These are phyloP conservation scores for Tenrec ecaudatus DNA, from an alignment of 2,113 vertebrate species.

Conservation along the genomic window DNA sequence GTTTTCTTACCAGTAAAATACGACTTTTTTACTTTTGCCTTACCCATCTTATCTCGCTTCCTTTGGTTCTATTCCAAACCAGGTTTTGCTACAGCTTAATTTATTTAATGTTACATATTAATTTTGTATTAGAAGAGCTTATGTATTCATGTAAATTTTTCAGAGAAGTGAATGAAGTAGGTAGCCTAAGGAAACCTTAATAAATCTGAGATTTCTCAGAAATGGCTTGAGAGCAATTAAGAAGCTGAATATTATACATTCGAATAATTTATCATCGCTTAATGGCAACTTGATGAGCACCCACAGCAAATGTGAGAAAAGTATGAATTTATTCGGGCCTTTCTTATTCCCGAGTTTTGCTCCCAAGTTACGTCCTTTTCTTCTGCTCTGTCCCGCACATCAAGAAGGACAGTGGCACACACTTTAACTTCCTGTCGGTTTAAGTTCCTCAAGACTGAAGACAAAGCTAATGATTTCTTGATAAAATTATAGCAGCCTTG, in stretches of 20 bases:
- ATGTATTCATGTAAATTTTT: conserved; percentile 47
- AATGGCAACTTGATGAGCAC: conserved; percentile 33
- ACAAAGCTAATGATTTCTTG: neutral
- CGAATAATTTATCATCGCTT: conserved; percentile 60
- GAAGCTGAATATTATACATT: conserved; percentile 23
- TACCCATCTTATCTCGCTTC: neutral
- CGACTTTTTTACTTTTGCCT: neutral
- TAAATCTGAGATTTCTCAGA: neutral
- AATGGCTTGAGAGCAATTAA: neutral
- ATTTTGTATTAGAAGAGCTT: conserved; percentile 32
- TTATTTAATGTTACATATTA: neutral
- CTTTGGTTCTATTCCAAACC: neutral
- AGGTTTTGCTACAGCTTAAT: neutral
- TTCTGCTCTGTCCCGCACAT: neutral
- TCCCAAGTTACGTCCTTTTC: neutral
- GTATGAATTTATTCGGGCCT: neutral
- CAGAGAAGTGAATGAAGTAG: conserved; percentile 40
- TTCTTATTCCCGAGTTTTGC: conserved; percentile 17
- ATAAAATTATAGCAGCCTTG: neutral
- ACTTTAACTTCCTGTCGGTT: neutral
- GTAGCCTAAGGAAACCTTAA: neutral
- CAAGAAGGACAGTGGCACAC: neutral
- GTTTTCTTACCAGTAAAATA: neutral
- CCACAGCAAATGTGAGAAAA: conserved; percentile 46
- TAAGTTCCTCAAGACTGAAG: neutral